phyloP scores from a whole-genome alignment of 53 echinoderm and acorn worm species.

The Patiria pectinifera region DNA sequence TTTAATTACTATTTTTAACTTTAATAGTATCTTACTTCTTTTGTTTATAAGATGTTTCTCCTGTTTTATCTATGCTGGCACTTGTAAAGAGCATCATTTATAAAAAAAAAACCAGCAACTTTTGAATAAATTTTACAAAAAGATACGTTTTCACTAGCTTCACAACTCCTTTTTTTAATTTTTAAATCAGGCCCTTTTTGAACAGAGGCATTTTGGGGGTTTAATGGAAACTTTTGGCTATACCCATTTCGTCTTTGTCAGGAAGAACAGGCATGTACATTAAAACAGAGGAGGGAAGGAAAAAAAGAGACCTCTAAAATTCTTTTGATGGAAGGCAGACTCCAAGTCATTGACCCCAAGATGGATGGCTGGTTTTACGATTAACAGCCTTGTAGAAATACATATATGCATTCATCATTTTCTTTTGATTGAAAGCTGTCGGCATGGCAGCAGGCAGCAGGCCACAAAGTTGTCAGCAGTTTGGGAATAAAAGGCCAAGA shows the following conservation, averaged over 20 bases:
- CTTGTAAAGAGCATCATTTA: no score
- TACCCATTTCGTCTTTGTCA: constrained; percentile 40
- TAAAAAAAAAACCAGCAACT: no score
- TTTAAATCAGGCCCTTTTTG: not conserved
- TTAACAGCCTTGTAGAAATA: constrained; percentile 38
- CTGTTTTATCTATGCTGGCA: no score
- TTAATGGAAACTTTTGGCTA: not conserved
- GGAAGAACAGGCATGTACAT: not conserved
- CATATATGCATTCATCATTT: constrained; percentile 52
- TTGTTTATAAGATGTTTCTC: no score
- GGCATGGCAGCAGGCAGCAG: not conserved
- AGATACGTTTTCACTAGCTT: no score
- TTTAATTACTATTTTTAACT: no score
- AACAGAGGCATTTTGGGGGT: not conserved
- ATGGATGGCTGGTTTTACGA: constrained; percentile 11
- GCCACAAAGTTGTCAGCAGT: constrained; percentile 55
- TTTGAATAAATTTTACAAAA: no score
- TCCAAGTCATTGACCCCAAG: constrained; percentile 33
- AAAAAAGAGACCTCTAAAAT: not conserved
- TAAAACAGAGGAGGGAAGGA: no score
- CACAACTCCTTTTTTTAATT: not conserved
- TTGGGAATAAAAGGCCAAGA: not conserved
- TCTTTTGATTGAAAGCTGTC: constrained; percentile 41
- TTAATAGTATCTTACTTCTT: no score
- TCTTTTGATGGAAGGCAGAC: constrained; percentile 22